Percentiles rank a stretch among this genome's conserved stretches.
These are phyloP conservation scores for Notarius lentiginosus DNA, from an alignment of 2,113 vertebrate genomes.

Conservation along the genomic window DNA sequence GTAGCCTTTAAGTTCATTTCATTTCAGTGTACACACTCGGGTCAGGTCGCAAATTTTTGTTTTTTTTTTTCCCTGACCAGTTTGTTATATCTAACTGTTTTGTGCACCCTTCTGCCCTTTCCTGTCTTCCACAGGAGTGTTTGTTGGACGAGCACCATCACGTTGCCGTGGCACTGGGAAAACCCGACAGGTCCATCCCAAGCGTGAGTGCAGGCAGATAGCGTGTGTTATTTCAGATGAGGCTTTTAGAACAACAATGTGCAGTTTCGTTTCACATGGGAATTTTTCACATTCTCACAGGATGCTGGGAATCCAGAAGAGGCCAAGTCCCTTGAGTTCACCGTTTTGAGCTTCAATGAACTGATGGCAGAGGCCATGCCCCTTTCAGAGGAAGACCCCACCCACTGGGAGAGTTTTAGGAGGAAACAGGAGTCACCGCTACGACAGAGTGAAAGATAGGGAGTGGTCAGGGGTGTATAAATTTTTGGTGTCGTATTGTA, in stretches of 20 bases:
- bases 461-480: neutral
- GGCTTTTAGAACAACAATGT: neutral
- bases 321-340: slow-evolving; percentile 72
- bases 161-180: slow-evolving; percentile 87
- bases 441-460: slow-evolving; percentile 69
- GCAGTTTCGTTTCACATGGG: neutral
- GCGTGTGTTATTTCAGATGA: neutral
- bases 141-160: slow-evolving; percentile 83
- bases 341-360: slow-evolving; percentile 82
- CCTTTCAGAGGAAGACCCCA: slow-evolving; percentile 82
- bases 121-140: slow-evolving; percentile 72
- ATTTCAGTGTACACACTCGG: neutral
- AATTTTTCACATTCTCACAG: neutral
- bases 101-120: neutral
- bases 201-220: slow-evolving; percentile 53
- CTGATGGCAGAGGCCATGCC: slow-evolving; percentile 82
- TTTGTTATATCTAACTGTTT: neutral
- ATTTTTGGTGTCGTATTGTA: neutral
- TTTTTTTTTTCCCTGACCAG: too few relatives aligned
- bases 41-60: too few relatives aligned
- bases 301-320: slow-evolving; percentile 32
- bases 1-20: neutral
- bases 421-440: slow-evolving; percentile 79
- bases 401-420: slow-evolving; percentile 86
- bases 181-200: slow-evolving; percentile 53